These are phyloP conservation scores for Cheilosia variabilis DNA, from an alignment of 2,888 invertebrate species.

Conservation along the genomic window DNA sequence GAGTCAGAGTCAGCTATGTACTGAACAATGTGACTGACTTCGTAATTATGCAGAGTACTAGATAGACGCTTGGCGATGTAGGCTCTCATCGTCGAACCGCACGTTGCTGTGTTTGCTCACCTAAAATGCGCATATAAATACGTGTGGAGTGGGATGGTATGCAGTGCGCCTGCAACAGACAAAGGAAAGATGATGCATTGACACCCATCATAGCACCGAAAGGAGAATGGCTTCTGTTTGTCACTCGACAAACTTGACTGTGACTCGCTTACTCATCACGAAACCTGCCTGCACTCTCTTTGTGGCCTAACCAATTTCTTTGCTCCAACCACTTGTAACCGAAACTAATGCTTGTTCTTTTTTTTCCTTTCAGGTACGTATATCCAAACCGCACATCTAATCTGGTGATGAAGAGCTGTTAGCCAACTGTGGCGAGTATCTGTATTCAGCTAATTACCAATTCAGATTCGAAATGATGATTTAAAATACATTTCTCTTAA, in stretches of 20 bases:
- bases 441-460: conserved; percentile 59
- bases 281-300: background rate
- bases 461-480: conserved; percentile 56
- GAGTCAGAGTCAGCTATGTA: background rate
- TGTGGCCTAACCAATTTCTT: conserved; percentile 16
- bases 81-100: conserved; percentile 7
- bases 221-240: conserved; percentile 22
- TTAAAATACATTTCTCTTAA: conserved; percentile 53
- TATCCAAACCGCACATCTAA: conserved; percentile 6
- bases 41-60: conserved; percentile 68
- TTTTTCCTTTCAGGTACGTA: conserved; percentile 66
- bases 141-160: background rate
- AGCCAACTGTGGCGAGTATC: conserved; percentile 17
- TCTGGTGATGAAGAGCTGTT: too few relatives aligned
- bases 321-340: conserved; percentile 13
- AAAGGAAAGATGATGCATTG: conserved; percentile 30
- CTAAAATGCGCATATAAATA: conserved; percentile 2
- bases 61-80: conserved; percentile 5
- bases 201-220: background rate
- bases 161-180: background rate
- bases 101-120: conserved; percentile 17
- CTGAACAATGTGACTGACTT: conserved; percentile 56
- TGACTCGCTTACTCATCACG: conserved; percentile 1
- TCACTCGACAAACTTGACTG: background rate
- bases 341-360: conserved; percentile 36